Conservation (phyloP, 1,140 invertebrate genomes). For the Glossosoma conforme region DNA sequence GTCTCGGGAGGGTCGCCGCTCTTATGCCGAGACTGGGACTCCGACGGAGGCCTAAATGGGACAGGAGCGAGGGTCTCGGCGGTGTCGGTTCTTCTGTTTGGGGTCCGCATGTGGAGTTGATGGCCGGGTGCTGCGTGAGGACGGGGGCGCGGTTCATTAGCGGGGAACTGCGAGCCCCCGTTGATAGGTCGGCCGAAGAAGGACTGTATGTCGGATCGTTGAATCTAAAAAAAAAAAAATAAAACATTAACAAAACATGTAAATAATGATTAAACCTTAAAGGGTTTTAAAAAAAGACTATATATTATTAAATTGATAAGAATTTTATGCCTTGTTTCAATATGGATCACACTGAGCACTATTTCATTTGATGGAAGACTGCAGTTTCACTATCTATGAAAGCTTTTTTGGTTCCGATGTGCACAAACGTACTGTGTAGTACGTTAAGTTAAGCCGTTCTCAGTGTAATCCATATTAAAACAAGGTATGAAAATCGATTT, state of each 20-base stretch:
- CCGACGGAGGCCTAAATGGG: constrained; percentile 35
- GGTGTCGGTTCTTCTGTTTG: constrained; percentile 42
- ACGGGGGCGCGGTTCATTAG: constrained; percentile 46
- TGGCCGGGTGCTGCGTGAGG: constrained; percentile 46
- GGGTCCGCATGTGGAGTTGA: constrained; percentile 44
- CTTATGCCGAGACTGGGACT: constrained; percentile 54
- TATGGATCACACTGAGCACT: too few species aligned
- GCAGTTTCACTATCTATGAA: too few species aligned
- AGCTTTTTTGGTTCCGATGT: too few species aligned
- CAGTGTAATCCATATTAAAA: too few species aligned
- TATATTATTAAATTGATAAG: too few species aligned
- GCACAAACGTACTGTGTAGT: too few species aligned
- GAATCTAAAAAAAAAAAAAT: constrained; percentile 49
- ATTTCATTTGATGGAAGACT: too few species aligned
- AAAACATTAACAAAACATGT: neutral
- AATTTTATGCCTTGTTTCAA: too few species aligned
- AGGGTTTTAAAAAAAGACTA: too few species aligned
- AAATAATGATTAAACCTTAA: neutral
- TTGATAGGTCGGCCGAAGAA: constrained; percentile 16
- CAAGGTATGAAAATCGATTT: too few species aligned
- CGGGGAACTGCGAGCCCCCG: constrained; percentile 47
- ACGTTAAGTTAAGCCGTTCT: too few species aligned
- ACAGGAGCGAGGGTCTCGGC: constrained; percentile 26
- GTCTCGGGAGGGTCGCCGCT: constrained; percentile 66
- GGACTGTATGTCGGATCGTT: constrained; percentile 61